Conservation (phyloP, 2,797 vertebrate genomes). For the Paguma larvata region DNA sequence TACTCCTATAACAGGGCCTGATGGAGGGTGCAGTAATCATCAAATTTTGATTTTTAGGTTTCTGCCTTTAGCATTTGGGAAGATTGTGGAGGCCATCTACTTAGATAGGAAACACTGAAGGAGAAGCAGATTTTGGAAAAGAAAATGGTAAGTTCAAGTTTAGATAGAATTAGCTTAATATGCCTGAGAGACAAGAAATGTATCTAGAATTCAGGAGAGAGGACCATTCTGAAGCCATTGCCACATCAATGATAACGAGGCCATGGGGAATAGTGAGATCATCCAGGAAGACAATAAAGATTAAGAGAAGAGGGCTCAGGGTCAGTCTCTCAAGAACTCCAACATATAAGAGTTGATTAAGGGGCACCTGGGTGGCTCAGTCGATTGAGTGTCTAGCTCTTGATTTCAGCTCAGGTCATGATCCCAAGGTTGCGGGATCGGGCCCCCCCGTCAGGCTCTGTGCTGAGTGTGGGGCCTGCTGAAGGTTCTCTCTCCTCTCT, state of each 20-base stretch:
- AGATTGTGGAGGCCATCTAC: neutral
- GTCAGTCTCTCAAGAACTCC: neutral
- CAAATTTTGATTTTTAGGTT: neutral
- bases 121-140: slow-evolving; percentile 1
- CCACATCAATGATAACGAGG: neutral
- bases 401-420: no score
- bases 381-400: no score
- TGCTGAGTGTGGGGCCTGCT: no score
- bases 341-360: slow-evolving; percentile 24
- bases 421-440: no score
- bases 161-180: neutral
- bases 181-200: neutral
- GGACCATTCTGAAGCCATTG: neutral
- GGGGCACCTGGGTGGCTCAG: no score
- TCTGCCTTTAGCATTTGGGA: slow-evolving; percentile 11
- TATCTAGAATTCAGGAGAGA: neutral
- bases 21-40: neutral
- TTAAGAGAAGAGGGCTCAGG: neutral
- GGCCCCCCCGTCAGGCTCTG: no score
- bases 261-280: neutral
- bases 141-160: neutral
- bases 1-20: neutral
- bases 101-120: neutral
- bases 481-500: accelerated
- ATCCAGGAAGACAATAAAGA: neutral